A percentile compares a stretch with the other conserved stretches of the same genome.
Conservation (phyloP, 2,113 vertebrate species). For the Tauraco erythrolophus region DNA sequence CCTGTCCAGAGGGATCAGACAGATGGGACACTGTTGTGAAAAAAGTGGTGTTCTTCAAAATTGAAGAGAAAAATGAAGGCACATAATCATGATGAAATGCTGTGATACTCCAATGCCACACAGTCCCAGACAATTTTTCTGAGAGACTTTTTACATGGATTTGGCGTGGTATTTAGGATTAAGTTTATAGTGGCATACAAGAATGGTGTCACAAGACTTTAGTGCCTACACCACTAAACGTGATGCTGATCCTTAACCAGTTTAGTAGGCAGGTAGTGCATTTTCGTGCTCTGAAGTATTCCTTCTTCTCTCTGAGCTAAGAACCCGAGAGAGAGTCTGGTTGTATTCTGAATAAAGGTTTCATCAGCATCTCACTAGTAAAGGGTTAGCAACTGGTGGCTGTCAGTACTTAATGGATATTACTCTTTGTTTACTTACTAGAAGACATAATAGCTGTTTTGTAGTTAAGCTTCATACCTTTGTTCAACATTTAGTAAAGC, state of each 20-base stretch:
- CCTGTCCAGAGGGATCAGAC: not conserved
- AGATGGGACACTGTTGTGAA: not conserved
- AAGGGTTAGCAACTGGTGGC: not conserved
- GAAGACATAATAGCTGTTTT: not conserved
- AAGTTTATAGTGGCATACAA: not conserved
- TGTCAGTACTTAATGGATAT: not conserved
- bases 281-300: not conserved
- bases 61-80: not conserved
- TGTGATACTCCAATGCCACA: not conserved
- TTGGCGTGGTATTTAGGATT: not conserved
- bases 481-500: not conserved
- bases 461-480: not conserved
- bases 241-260: not conserved
- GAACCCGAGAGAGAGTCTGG: not conserved
- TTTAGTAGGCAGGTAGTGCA: not conserved
- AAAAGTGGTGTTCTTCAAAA: not conserved
- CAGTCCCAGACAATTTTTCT: not conserved
- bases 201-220: fast-evolving
- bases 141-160: not conserved
- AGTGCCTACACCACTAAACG: not conserved
- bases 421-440: not conserved
- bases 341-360: not conserved
- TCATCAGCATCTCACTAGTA: not conserved
- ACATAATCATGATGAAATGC: not conserved
- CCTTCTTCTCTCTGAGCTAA: not conserved